Percentiles rank a stretch among this genome's conserved stretches.
These are phyloP conservation scores for Semaprochilodus insignis DNA, from an alignment of 2,797 vertebrate species.

Conservation along the genomic window DNA sequence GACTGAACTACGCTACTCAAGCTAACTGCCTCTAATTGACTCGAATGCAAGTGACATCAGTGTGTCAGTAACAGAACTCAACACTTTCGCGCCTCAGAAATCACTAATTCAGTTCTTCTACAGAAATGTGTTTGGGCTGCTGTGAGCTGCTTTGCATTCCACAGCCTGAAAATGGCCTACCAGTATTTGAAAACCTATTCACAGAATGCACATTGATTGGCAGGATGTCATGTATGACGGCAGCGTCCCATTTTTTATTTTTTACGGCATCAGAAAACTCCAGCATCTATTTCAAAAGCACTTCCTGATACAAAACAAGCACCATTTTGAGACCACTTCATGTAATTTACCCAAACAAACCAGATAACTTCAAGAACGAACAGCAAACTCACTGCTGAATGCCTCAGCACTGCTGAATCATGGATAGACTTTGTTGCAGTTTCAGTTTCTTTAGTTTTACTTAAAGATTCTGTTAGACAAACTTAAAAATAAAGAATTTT, in stretches of 20 bases:
- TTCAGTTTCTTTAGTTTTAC: no score
- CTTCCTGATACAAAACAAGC: not conserved
- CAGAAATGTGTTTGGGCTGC: not conserved
- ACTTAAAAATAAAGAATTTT: no score
- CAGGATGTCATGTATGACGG: not conserved
- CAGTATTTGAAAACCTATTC: not conserved
- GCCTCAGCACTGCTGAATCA: no score
- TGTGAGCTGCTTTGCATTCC: not conserved
- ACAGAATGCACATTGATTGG: not conserved
- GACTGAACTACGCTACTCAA: slow-evolving; percentile 1
- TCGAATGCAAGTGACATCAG: not conserved
- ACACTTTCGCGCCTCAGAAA: not conserved
- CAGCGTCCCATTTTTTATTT: not conserved
- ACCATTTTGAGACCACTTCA: not conserved
- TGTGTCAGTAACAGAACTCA: slow-evolving; percentile 10
- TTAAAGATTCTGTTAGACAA: no score
- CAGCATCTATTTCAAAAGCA: not conserved
- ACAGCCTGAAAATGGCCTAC: not conserved
- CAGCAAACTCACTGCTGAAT: not conserved
- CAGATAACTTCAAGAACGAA: not conserved
- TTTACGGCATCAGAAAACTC: not conserved
- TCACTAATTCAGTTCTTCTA: not conserved
- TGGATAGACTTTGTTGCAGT: no score
- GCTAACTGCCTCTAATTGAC: slow-evolving; percentile 24
- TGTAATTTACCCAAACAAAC: not conserved